phyloP scores from a whole-genome alignment of 1,140 invertebrate genomes.

The Piezodorus guildinii region DNA sequence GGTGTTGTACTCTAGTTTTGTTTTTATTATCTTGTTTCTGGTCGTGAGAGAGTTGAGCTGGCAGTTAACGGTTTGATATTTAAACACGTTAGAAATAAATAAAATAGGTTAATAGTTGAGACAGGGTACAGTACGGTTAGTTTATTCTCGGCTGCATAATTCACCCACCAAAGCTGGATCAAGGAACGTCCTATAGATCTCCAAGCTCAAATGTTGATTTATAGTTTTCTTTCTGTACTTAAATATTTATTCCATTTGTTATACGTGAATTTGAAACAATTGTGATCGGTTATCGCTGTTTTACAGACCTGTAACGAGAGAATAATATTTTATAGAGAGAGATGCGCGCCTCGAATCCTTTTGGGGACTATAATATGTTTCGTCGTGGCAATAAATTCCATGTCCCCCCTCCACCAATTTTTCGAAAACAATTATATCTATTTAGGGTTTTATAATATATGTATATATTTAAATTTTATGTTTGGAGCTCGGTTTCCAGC shows the following conservation, averaged over 20 bases:
- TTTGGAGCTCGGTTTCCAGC: background rate
- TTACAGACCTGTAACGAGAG: background rate
- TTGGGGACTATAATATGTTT: background rate
- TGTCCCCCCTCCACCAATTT: background rate
- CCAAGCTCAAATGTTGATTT: constrained; percentile 11
- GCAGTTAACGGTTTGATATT: too few relatives aligned
- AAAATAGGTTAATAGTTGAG: background rate
- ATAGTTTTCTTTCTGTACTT: constrained; percentile 3
- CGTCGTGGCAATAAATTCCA: constrained; percentile 9
- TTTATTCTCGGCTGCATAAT: background rate
- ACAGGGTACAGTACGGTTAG: background rate
- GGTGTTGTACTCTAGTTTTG: constrained; percentile 14
- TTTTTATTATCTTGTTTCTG: constrained; percentile 1
- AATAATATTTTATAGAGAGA: background rate
- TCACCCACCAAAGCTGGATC: too few relatives aligned
- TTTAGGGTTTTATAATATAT: constrained; percentile 14
- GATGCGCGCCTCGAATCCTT: background rate
- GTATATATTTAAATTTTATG: constrained; percentile 8
- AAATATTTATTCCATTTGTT: background rate
- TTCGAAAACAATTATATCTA: constrained; percentile 8
- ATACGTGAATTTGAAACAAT: constrained; percentile 1
- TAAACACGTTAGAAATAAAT: background rate
- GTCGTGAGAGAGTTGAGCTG: background rate
- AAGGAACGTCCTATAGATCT: too few relatives aligned
- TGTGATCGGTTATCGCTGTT: background rate